Percentiles rank a stretch among this genome's conserved stretches.
Conservation (phyloP, 2,888 invertebrate species). For the Atethmia centrago region DNA sequence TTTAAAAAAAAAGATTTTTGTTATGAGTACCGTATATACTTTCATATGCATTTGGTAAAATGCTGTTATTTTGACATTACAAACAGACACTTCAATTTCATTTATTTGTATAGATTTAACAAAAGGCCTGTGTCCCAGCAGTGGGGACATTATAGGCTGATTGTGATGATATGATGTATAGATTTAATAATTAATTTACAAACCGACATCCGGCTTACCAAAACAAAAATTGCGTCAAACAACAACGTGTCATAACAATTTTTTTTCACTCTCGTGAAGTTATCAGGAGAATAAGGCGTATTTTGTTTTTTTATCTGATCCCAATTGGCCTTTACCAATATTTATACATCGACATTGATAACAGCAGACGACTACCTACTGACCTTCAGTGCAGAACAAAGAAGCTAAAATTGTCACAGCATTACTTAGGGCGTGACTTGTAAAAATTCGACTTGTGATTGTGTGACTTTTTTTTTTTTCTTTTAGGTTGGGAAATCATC, state of each 20-base stretch:
- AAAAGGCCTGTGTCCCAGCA: too few relatives aligned
- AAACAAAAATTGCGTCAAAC: conserved; percentile 42
- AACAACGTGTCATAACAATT: conserved; percentile 15
- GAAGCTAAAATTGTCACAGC: background rate
- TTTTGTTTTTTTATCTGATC: conserved; percentile 19
- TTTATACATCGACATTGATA: conserved; percentile 13
- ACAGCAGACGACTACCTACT: conserved; percentile 3
- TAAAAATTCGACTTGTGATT: background rate
- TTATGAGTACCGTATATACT: too few relatives aligned
- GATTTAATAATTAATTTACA: background rate
- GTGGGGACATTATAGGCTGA: too few relatives aligned
- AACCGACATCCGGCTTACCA: conserved; percentile 14
- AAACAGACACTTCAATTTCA: too few relatives aligned
- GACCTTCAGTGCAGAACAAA: background rate
- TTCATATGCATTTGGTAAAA: too few relatives aligned
- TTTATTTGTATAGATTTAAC: conserved; percentile 15
- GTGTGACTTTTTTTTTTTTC: too few relatives aligned
- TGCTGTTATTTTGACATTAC: too few relatives aligned
- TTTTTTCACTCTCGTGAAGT: conserved; percentile 4
- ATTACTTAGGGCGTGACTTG: background rate
- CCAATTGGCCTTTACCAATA: conserved; percentile 28
- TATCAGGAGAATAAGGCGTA: conserved; percentile 28
- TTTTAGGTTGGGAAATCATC: too few relatives aligned
- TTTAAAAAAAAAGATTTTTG: too few relatives aligned
- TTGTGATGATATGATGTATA: too few relatives aligned